Base-by-base conservation (phyloP, 2,888 invertebrate species). In the Eupeodes luniger region DNA sequence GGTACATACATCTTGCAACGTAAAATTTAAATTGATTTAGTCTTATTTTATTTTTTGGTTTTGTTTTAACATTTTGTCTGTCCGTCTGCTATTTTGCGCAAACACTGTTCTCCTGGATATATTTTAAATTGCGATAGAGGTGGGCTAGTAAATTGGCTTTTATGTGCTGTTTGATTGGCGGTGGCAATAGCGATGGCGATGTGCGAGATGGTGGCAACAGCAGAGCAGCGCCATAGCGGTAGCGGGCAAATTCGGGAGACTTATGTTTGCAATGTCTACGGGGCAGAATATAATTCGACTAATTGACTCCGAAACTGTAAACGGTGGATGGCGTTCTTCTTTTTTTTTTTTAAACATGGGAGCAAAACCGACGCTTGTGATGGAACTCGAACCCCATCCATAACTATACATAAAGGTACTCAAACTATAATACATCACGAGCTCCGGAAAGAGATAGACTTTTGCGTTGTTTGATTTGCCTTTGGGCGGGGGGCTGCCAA, bases 71-170 rank as follows among this genome's bases (percentile, higher is more conserved):
- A n/a, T 66, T 53, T 64, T 64, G 55, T 70, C 49, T 59, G 55
- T 57, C 67, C 64, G 47, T 53, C 72, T 64, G 62, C 64, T 49
- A 10, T 64, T 44, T 55, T 74, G 76, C 47, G 57, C 72, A 57
- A 49, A 75, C 47, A 9, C n/a, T 34, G 16, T 51, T 72, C 27
- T 27, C 27, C 59, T 81, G 61, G 85, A 75, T 79, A 74, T 27
- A 27, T 27, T 27, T 27, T 27, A 88, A 88, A 88, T 88, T 88
- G 77, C 84, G 75, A 19, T 44, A 72, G 57, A 84, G 88, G 88
- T 88, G 85, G 81, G 85, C 85, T 72, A 74, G 80, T 70, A 88
- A 88, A 88, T 88, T 88, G 88, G 84, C 88, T 74, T 88, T 84
- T 84, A 88, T 77, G 76, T 84, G 82, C 72, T 75, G 77, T 78